Base-by-base conservation (phyloP, 2,888 invertebrate genomes). In the Tridacna crocea region DNA sequence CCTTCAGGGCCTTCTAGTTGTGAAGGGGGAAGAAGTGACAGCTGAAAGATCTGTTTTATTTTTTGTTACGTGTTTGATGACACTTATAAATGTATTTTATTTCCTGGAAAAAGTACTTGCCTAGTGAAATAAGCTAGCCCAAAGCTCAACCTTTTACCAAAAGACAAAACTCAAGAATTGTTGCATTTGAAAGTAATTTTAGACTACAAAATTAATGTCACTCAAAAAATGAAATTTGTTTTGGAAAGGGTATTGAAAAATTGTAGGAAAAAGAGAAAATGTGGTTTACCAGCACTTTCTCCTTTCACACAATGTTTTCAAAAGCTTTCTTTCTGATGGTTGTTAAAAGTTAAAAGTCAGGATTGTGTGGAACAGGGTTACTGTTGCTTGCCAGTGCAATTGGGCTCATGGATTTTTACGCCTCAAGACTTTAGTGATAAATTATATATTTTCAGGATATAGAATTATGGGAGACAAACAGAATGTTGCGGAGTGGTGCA, bases 391-490 rank as follows among this genome's bases (percentile, higher is more conserved):
- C 15, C 15, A 13, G 11, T 51, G 15, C 51, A 51, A 51, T 51
- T 51, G 11, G 11, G 11, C 51, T 51, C n/a, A n/a, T n/a, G n/a
- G n/a, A n/a, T n/a, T 51, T 51, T 51, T 51, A 51, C n/a, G 22
- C n/a, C 60, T 60, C n/a, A n/a, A n/a, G 22, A 60, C 12, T 61
- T n/a, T 10, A 17, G 2, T 61, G 24, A 61, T 24, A 2, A 36
- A 66, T n/a, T 36, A 8, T 66, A 8, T 55, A 47, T 3, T 48
- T 46, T 46, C 60, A 95, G 95, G 99, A 99, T 95, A 99, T 99
- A 94, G 99, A 99, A 94, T 95, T 98, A 89, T 99, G 99, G 99
- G 99, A 99, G 95, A 96, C 98, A 36, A 99, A 99, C 95, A 96
- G 99, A 87, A 98, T 99, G 98, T 96, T 99, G 46, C 97, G 99